These are phyloP conservation scores for Gastracanthus pulcherrimus DNA, from an alignment of 2,888 invertebrate genomes.

Conservation along the genomic window DNA sequence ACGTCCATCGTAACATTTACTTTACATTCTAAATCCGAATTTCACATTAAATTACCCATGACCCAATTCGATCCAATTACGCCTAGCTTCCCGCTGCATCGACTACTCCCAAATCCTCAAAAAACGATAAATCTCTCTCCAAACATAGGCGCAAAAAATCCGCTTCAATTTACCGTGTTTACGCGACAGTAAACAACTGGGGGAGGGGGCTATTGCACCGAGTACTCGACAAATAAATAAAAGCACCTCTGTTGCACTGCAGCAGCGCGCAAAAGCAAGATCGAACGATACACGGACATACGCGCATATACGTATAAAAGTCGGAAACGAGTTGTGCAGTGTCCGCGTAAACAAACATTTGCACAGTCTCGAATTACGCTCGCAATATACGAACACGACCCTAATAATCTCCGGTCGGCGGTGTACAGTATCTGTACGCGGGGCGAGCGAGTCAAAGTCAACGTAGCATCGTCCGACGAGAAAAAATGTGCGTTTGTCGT, in stretches of 20 bases:
- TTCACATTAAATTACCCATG: neutral
- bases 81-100: neutral
- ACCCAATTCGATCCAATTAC: conserved; percentile 8
- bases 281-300: no score
- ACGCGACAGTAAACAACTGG: conserved; percentile 34
- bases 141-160: conserved; percentile 29
- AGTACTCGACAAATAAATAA: conserved; percentile 28
- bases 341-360: neutral
- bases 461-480: no score
- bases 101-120: conserved; percentile 9
- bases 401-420: conserved; percentile 10
- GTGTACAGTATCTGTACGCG: no score
- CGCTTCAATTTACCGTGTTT: conserved; percentile 28
- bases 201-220: conserved; percentile 8
- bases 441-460: neutral
- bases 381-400: no score
- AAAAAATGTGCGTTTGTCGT: neutral
- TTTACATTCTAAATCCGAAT: no score
- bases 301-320: neutral
- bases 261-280: no score
- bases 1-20: neutral
- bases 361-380: conserved; percentile 8
- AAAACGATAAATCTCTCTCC: conserved; percentile 23
- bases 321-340: neutral
- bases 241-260: neutral